Conservation (phyloP, 2,113 vertebrate species). For the Salminus brasiliensis region DNA sequence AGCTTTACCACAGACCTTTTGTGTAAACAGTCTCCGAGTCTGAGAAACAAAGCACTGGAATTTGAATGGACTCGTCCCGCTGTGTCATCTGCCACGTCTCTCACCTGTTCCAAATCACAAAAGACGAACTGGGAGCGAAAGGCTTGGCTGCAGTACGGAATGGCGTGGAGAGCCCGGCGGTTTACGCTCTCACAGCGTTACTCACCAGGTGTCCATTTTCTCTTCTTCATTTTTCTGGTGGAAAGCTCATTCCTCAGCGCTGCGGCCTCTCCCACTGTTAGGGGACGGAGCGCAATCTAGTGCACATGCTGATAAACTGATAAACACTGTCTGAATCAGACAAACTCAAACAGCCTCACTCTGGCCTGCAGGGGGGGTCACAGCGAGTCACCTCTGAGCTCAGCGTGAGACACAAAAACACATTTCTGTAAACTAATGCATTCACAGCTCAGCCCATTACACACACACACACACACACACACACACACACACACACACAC, state of each 20-base stretch:
- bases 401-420: background rate
- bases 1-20: constrained; percentile 33
- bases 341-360: constrained; percentile 6
- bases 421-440: background rate
- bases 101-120: constrained; percentile 34
- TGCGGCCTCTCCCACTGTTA: constrained; percentile 5
- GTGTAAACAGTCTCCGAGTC: constrained; percentile 13
- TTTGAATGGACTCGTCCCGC: constrained; percentile 48
- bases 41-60: constrained; percentile 21
- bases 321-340: background rate
- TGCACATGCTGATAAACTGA: constrained; percentile 8
- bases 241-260: background rate
- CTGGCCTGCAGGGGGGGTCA: constrained; percentile 13
- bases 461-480: background rate
- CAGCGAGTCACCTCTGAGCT: background rate
- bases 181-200: constrained; percentile 1
- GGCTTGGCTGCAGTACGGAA: constrained; percentile 26
- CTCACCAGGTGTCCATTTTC: background rate
- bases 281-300: background rate
- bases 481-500: too few relatives aligned
- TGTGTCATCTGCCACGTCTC: constrained; percentile 35
- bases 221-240: background rate
- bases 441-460: background rate
- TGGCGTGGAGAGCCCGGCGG: background rate
- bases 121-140: constrained; percentile 20